These are phyloP conservation scores for Chaetophractus vellerosus DNA, from an alignment of 2,797 vertebrate genomes.

Conservation along the genomic window DNA sequence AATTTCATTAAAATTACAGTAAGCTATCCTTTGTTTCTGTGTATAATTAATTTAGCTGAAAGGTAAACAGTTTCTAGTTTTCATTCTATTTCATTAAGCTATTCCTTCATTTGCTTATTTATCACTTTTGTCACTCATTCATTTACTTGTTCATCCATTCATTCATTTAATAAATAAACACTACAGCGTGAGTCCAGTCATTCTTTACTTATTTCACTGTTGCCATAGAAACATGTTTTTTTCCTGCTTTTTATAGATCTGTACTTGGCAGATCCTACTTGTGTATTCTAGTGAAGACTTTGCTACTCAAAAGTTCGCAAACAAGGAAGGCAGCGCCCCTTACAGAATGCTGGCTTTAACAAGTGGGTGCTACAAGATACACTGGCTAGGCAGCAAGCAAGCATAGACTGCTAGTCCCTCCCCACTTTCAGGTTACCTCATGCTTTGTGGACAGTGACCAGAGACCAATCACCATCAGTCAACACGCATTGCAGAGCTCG, in stretches of 20 bases:
- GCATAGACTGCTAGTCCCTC: not conserved
- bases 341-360: not conserved
- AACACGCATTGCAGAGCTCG: too few relatives aligned
- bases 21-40: not conserved
- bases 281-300: constrained; percentile 12
- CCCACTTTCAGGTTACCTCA: too few relatives aligned
- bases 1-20: not conserved
- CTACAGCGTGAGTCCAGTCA: not conserved
- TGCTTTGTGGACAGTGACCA: too few relatives aligned
- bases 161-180: constrained; percentile 28
- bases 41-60: not conserved
- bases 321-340: not conserved
- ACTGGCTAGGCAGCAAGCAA: not conserved
- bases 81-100: constrained; percentile 29
- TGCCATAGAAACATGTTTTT: constrained; percentile 1
- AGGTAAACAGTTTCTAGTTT: not conserved
- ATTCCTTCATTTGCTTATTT: not conserved
- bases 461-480: too few relatives aligned
- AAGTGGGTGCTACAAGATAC: not conserved
- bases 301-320: not conserved
- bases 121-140: not conserved
- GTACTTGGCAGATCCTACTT: not conserved
- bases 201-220: not conserved
- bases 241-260: not conserved
- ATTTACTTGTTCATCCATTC: not conserved